These are phyloP conservation scores for Nyctalus aviator DNA, from an alignment of 2,797 vertebrate genomes.

Conservation along the genomic window DNA sequence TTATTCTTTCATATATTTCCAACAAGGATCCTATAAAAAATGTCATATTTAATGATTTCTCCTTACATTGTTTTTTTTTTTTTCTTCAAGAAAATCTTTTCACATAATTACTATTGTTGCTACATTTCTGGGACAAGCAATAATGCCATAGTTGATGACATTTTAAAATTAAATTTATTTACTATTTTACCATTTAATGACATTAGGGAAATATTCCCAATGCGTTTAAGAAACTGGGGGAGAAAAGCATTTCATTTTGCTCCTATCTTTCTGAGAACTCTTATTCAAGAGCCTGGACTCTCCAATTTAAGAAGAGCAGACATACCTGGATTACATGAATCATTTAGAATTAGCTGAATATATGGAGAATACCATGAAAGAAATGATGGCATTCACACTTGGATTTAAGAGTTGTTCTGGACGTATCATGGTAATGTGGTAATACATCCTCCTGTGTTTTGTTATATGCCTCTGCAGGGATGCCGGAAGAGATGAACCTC, in stretches of 20 bases:
- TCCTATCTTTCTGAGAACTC: slow-evolving; percentile 65
- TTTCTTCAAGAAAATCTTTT: not conserved
- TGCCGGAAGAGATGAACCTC: slow-evolving; percentile 89
- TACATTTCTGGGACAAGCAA: not conserved
- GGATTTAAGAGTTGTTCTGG: slow-evolving; percentile 60
- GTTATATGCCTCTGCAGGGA: slow-evolving; percentile 88
- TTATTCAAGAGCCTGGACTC: slow-evolving; percentile 33
- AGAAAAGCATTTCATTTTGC: not conserved
- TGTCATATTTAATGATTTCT: not conserved
- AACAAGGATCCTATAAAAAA: not conserved
- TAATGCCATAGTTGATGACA: not conserved
- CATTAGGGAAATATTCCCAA: not conserved
- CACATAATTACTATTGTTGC: not conserved
- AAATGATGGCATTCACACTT: not conserved
- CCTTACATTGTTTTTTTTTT: not conserved
- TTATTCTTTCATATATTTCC: not conserved
- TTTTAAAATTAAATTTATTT: slow-evolving; percentile 36
- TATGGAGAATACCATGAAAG: not conserved
- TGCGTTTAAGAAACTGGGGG: not conserved
- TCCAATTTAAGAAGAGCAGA: not conserved
- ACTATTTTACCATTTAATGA: not conserved
- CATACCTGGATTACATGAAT: slow-evolving; percentile 10
- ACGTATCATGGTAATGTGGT: slow-evolving; percentile 3
- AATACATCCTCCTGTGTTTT: slow-evolving; percentile 76
- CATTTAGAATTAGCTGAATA: slow-evolving; percentile 59